A percentile compares a stretch with the other conserved stretches of the same genome.
These are phyloP conservation scores for Pygmarrhopalites habei DNA, from an alignment of 1,140 invertebrate species.

Conservation along the genomic window DNA sequence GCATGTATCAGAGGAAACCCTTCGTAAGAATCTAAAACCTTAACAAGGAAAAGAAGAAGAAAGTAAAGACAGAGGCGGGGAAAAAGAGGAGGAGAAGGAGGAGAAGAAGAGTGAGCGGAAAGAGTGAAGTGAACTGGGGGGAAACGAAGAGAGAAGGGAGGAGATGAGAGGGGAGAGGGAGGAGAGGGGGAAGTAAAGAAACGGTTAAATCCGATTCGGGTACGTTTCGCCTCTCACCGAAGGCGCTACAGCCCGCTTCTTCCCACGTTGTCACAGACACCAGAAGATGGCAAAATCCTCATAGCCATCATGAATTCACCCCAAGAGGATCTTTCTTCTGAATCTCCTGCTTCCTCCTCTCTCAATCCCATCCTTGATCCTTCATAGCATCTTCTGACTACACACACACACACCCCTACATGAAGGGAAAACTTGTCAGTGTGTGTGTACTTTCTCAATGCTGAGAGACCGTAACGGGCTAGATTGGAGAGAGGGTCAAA, in stretches of 20 bases:
- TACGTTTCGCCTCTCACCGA: slow-evolving; percentile 7
- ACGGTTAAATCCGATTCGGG: background rate
- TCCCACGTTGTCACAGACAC: background rate
- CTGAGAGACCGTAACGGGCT: too few relatives aligned
- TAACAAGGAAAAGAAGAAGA: background rate
- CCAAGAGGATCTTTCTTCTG: too few relatives aligned
- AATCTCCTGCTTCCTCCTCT: too few relatives aligned
- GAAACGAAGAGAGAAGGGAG: background rate
- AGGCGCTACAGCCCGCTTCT: background rate
- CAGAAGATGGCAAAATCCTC: slow-evolving; percentile 1
- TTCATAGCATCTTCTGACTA: too few relatives aligned
- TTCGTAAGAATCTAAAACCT: too few relatives aligned
- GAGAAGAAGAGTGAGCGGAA: background rate
- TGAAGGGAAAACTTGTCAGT: too few relatives aligned
- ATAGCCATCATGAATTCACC: background rate
- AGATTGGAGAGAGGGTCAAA: too few relatives aligned
- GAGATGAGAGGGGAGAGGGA: background rate
- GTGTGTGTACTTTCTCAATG: too few relatives aligned
- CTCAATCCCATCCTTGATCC: too few relatives aligned
- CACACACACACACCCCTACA: too few relatives aligned
- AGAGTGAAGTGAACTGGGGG: background rate
- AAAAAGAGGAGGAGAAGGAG: slow-evolving; percentile 3
- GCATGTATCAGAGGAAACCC: too few relatives aligned
- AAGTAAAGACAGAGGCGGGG: slow-evolving; percentile 15
- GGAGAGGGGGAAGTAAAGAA: background rate